Base-by-base conservation (phyloP, 92 coral and sea anemone genomes). In the Pocillopora grandis region DNA sequence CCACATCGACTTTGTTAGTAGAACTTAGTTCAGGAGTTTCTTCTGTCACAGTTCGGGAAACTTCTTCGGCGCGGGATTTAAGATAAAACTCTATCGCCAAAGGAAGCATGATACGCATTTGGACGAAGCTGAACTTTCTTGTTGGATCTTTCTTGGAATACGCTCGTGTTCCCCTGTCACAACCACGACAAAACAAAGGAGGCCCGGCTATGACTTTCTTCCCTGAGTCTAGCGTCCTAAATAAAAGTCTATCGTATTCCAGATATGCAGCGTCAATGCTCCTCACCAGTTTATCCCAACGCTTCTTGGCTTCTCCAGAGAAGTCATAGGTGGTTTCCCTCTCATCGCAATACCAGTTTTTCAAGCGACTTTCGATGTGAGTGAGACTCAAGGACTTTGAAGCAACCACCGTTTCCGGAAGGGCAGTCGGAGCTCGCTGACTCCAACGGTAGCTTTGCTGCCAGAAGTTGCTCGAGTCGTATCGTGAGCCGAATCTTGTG, bases 371-470 rank as follows among this genome's bases (percentile, higher is more conserved):
- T 35, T 81, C 48, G 15, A 86, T 90, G 56, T 65, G 18, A 17
- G 66, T 60, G 59, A 76, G 68, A 58, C 76, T 66, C 1, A 6
- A 21, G 17, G 1, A 55, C 35, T 84, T 84, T 10, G 12, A 17
- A 13, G 15, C 18, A 14, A 76, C 88, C 17, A 84, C 58, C 48
- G 82, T 76, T 1, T 67, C 0, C 8, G 92, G 79, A 16, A 62
- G 74, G 0, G 75, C n/a, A 16, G 89, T 85, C 27, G 61, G 16
- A n/a, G 69, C 17, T 17, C 48, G 48, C 19, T 75, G 79, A 63
- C 89, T 87, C 95, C 95, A 92, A 55, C 79, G 69, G 76, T 92
- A 92, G 0, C 91, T 73, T 18, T 85, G 93, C 8, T 42, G 52
- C 52, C 52, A 42, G 52, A 56, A 78, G 60, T 8, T 60, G 58